Base-by-base conservation (phyloP, 37 sponge, comb jelly and placozoan species). In the Axinella damicornis region DNA sequence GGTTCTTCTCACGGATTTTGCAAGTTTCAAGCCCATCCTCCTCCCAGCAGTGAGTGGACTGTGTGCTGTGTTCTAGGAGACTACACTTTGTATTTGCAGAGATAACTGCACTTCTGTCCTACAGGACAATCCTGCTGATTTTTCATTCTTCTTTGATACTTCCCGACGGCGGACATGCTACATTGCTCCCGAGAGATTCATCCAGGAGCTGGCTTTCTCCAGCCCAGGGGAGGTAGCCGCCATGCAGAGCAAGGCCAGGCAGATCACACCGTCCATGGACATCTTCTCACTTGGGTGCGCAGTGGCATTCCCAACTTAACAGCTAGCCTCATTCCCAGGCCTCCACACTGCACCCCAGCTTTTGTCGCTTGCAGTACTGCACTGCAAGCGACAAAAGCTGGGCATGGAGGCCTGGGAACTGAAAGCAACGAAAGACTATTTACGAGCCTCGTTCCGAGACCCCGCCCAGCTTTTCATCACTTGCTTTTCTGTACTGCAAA, bases 101-200 rank as follows among this genome's bases (percentile, higher is more conserved):
- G 6, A 38, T 63, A 1, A 40, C 71, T 9, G 17, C 73, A 40
- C 40, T 16, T 57, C 46, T 54, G 52, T 68, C 38, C 71, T 80
- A 25, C 73, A 97, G 91, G 95, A 98, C 57, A 92, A 98, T 65
- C 99, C 99, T 54, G 97, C 97, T 24, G 95, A 92, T 27, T 98
- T 86, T 68, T 80, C 91, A 24, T 98, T 96, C 92, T 98, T 94
- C 78, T 98, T 94, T 68, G 99, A 96, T 79, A 94, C 99, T 32
- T 94, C 99, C 12, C 88, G 99, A 33, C 86, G 95, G 5, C 79
- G 97, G 30, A 92, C 83, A 46, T 96, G 97, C 89, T 96, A 96
- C 85, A 81, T 98, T 53, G 97, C 99, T 38, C 94, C 95, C 1
- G 99, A 98, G 85, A 73, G 92, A 65, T 90, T 94, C 46, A 35